These are phyloP conservation scores for Astur gentilis DNA, from an alignment of 2,113 vertebrate genomes.

Conservation along the genomic window DNA sequence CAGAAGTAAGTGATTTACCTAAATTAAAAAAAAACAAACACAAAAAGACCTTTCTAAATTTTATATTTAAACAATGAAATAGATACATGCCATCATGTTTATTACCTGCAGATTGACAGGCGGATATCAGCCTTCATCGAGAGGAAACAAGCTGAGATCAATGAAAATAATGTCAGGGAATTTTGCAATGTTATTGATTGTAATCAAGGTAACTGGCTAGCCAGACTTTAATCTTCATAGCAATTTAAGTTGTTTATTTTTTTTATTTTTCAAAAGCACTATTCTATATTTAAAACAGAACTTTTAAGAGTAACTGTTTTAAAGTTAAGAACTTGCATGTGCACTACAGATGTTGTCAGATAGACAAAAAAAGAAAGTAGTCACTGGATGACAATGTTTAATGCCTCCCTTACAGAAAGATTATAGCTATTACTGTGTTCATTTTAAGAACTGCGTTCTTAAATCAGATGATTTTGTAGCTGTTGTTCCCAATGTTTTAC, in stretches of 20 bases:
- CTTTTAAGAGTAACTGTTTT: neutral
- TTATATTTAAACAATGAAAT: constrained; percentile 67
- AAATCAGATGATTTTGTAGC: neutral
- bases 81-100: constrained; percentile 57
- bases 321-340: neutral
- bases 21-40: neutral
- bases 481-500: neutral
- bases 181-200: constrained; percentile 99
- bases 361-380: neutral
- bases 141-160: constrained; percentile 99
- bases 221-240: constrained; percentile 63
- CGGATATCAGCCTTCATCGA: constrained; percentile 99
- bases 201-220: constrained; percentile 94
- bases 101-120: constrained; percentile 90
- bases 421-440: neutral
- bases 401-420: neutral
- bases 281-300: constrained; percentile 15
- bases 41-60: neutral
- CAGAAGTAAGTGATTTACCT: constrained; percentile 83
- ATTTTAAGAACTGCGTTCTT: neutral
- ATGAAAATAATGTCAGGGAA: constrained; percentile 99
- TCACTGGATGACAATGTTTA: neutral
- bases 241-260: constrained; percentile 10
- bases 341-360: neutral
- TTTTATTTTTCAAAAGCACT: neutral